Base-by-base conservation (phyloP, 2,113 vertebrate genomes). In the Hyperoodon ampullatus region DNA sequence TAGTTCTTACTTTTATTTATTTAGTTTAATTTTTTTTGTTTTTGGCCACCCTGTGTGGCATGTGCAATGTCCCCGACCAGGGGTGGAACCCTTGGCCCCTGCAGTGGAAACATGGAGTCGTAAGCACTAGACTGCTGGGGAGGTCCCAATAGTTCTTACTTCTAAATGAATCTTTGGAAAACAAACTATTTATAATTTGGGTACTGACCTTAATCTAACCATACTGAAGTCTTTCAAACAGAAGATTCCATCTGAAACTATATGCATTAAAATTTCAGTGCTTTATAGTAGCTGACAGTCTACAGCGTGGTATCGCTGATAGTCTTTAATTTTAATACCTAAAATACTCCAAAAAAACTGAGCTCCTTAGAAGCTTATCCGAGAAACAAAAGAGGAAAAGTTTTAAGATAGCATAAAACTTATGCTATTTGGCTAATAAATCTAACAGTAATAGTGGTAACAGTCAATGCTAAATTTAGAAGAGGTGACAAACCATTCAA, bases 141-240 rank as follows among this genome's bases (percentile, higher is more conserved):
- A 21, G 19, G 55, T 58, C 18, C 55, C 55, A 58, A 61, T 10
- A n/a, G 50, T 78, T 55, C 33, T 78, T 78, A n/a, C 50, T 80
- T 84, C 74, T 58, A 93, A 86, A 78, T 47, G 4, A 83, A 84
- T 33, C 92, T 95, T 58, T 71, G 28, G 77, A 93, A 95, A 93
- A 72, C 12, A 88, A 82, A 61, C 50, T 85, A 60, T 28, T 88
- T 81, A 44, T 68, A 95, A 90, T 74, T 65, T 70, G 86, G 26
- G 5, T 70, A 81, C 23, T 65, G 50, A 80, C 44, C 33, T 82
- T 82, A 47, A 28, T 88, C 35, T 78, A 87, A 68, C 11, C n/a
- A 53, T 14, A 94, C 5, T 1, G 61, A 77, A 58, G 6, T 88
- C 42, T 82, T 83, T 85, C 68, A 74, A 94, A 89, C 30, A 92